phyloP scores from a whole-genome alignment of 2,888 invertebrate genomes.

The Tetragnatha montana region DNA sequence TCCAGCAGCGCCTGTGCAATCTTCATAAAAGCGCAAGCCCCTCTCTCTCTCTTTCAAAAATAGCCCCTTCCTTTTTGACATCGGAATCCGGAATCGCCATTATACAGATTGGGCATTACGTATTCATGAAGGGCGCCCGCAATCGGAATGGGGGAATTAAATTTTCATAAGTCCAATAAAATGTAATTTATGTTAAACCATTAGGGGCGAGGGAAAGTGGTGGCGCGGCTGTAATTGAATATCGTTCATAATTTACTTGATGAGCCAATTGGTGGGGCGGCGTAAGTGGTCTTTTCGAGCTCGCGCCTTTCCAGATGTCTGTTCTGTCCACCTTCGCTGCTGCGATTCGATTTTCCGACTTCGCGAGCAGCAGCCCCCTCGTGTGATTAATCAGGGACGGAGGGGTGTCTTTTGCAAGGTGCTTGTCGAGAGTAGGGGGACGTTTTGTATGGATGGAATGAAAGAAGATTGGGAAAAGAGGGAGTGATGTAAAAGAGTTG shows the following conservation, averaged over 20 bases:
- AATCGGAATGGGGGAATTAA: slow-evolving; percentile 60
- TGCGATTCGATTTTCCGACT: slow-evolving; percentile 69
- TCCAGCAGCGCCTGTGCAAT: slow-evolving; percentile 52
- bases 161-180: slow-evolving; percentile 72
- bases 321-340: slow-evolving; percentile 4
- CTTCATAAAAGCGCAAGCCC: slow-evolving; percentile 65
- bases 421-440: not conserved
- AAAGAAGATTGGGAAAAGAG: too few relatives aligned
- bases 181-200: slow-evolving; percentile 72
- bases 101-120: slow-evolving; percentile 69
- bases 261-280: slow-evolving; percentile 66
- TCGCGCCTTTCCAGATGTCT: slow-evolving; percentile 50
- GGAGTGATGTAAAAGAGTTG: too few relatives aligned
- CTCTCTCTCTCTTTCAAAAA: slow-evolving; percentile 38
- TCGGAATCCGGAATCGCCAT: slow-evolving; percentile 58
- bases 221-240: slow-evolving; percentile 67
- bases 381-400: slow-evolving; percentile 60
- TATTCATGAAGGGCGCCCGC: slow-evolving; percentile 62
- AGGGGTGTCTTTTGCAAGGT: slow-evolving; percentile 9
- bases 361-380: slow-evolving; percentile 44
- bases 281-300: slow-evolving; percentile 57
- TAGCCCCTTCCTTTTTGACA: slow-evolving; percentile 64
- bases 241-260: slow-evolving; percentile 72
- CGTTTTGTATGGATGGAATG: too few relatives aligned
- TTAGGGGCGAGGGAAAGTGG: slow-evolving; percentile 60